Evolutionary conservation across 2,113 vertebrate species (phyloP), one percentile per base, ranked within the genome.

Genomic region (Ptilonorhynchus violaceus): DNA sequence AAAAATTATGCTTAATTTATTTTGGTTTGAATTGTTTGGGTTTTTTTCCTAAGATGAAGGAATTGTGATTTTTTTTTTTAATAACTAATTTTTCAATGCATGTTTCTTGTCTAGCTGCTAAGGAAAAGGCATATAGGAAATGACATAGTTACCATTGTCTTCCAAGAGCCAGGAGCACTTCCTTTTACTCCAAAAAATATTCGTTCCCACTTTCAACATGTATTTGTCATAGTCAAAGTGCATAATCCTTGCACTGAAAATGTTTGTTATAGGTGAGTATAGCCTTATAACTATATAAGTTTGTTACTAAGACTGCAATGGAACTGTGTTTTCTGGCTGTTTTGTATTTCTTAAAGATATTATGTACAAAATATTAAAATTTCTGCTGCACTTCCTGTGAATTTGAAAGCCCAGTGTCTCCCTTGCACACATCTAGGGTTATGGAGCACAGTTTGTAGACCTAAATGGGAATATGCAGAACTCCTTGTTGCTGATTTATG

Each of bases 101-200:
- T 93, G 24, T 97, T 93, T 93, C 91, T 95, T 94, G 39, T 94
- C 79, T 83, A 99, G 99, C 98, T 99, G 78, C 98, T 99, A 97
- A 98, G 99, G 97, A 99, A 99, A 98, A 98, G 99, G 93, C 99
- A 99, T 97, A 99, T 99, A 50, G 99, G 99, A 97, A 99, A 99
- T 93, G 99, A 99, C 93, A 99, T 99, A 82, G 99, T 99, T 97
- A 99, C 99, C 95, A 99, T 99, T 96, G 98, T 99, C 94, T 99
- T 99, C 98, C 99, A 99, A 98, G 99, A 99, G 97, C 99, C 99
- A 0, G 99, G 99, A 85, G 99, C 99, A 66, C 98, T 99, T 95
- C 99, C 99, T 89, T 99, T 99, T 93, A 99, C 99, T 79, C 99
- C 99, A 39, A 99, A 99, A 98, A 98, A 98, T 98, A 99, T 99